Evolutionary conservation across 2,888 invertebrate genomes (phyloP).

Genomic region (Siphonodentalium dalli): DNA sequence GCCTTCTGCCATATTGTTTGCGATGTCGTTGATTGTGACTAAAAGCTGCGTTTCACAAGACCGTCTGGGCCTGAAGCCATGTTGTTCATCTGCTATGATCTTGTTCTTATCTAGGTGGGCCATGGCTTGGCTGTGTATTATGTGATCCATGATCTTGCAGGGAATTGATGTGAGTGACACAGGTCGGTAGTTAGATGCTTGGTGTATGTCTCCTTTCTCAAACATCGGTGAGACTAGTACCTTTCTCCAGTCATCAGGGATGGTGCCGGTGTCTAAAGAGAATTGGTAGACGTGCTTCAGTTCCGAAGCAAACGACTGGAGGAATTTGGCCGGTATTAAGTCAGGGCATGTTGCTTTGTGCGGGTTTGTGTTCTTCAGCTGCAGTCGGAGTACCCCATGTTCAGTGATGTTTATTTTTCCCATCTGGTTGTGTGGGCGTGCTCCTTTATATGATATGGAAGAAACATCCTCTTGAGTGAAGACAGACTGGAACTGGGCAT

Average conservation of each 20-base stretch:
- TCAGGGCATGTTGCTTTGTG: constrained; percentile 1
- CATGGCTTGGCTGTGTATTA: constrained; percentile 15
- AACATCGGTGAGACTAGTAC: constrained; percentile 1
- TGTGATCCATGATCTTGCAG: constrained; percentile 23
- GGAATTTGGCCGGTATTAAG: not conserved
- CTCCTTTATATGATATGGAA: not conserved
- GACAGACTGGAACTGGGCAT: constrained; percentile 3
- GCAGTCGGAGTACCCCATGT: not conserved
- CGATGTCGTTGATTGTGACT: constrained; percentile 3
- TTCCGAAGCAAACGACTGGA: not conserved
- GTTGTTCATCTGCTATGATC: constrained; percentile 7
- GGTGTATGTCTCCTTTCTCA: constrained; percentile 10
- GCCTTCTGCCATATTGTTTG: not conserved
- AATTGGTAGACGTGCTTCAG: constrained; percentile 1
- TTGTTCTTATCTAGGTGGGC: constrained; percentile 1
- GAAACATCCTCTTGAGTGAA: not conserved
- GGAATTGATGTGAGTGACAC: constrained; percentile 9
- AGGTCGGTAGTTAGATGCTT: constrained; percentile 7
- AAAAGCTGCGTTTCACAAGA: constrained; percentile 17
- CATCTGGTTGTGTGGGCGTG: not conserved
- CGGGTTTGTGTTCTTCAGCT: not conserved
- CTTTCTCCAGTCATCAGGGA: not conserved
- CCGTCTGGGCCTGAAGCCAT: constrained; percentile 5
- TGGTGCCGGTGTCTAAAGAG: constrained; percentile 1
- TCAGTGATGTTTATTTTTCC: not conserved